phyloP scores from a whole-genome alignment of 2,797 vertebrate species.

The Lutjanus campechanus region DNA sequence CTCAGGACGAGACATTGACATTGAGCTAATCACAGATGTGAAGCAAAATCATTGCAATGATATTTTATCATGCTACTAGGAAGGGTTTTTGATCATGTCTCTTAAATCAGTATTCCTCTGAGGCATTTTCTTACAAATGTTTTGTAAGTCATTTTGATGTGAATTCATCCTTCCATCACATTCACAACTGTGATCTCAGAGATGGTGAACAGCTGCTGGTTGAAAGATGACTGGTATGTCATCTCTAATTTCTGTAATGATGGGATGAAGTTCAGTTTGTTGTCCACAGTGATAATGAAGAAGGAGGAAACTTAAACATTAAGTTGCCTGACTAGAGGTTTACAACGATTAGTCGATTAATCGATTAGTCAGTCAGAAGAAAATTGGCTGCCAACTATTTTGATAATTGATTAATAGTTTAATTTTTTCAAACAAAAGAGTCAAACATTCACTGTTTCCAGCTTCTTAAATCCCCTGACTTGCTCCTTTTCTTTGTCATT shows the following conservation, averaged over 20 bases:
- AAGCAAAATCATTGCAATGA: conserved; percentile 11
- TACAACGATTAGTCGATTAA: not conserved
- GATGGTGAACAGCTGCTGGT: conserved; percentile 4
- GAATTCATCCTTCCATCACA: conserved; percentile 7
- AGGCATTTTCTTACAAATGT: not conserved
- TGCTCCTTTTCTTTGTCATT: too few relatives aligned
- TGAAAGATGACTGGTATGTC: conserved; percentile 4
- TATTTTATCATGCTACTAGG: not conserved
- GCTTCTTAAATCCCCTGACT: too few relatives aligned
- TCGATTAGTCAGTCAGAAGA: too few relatives aligned
- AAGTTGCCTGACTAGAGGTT: conserved; percentile 24
- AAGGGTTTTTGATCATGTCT: not conserved
- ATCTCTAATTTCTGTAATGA: conserved; percentile 25
- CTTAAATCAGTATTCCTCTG: conserved; percentile 13
- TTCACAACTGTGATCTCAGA: conserved; percentile 16
- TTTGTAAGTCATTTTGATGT: not conserved
- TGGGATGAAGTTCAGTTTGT: conserved; percentile 50
- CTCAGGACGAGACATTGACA: not conserved
- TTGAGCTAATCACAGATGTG: not conserved
- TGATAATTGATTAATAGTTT: too few relatives aligned
- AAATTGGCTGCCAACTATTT: too few relatives aligned
- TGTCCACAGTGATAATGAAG: conserved; percentile 46
- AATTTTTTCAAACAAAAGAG: too few relatives aligned
- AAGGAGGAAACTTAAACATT: conserved; percentile 65
- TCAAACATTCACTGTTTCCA: too few relatives aligned